These are phyloP conservation scores for Aleiodes testaceus DNA, from an alignment of 2,888 invertebrate species.

Conservation along the genomic window DNA sequence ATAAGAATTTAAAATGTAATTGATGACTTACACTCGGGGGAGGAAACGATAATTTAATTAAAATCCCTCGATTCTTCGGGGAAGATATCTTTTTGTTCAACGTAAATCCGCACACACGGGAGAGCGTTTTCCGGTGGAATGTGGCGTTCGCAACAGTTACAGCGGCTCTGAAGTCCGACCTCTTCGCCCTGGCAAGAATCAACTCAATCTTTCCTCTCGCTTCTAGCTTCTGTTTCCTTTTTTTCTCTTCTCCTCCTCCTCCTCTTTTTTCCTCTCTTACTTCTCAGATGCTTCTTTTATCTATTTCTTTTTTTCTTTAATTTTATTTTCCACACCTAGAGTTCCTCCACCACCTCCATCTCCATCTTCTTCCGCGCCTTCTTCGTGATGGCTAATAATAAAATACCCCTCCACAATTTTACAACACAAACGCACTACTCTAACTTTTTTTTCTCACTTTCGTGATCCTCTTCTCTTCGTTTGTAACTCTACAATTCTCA, in stretches of 20 bases:
- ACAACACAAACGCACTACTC: constrained; percentile 6
- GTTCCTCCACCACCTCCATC: constrained; percentile 26
- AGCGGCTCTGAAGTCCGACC: constrained; percentile 77
- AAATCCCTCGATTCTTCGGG: constrained; percentile 60
- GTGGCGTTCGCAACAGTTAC: constrained; percentile 82
- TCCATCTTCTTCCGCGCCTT: constrained; percentile 34
- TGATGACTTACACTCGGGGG: constrained; percentile 60
- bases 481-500: not conserved
- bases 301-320: constrained; percentile 16
- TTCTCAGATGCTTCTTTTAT: constrained; percentile 24
- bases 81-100: constrained; percentile 54
- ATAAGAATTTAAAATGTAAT: not conserved
- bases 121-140: constrained; percentile 76
- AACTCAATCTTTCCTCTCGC: constrained; percentile 53
- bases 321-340: constrained; percentile 11
- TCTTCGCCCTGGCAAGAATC: constrained; percentile 62
- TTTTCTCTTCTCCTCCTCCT: constrained; percentile 42
- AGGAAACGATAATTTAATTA: constrained; percentile 51
- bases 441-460: constrained; percentile 8
- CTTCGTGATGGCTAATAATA: constrained; percentile 41
- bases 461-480: not conserved
- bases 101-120: constrained; percentile 56
- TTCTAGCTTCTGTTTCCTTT: constrained; percentile 50
- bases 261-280: constrained; percentile 46
- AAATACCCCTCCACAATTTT: constrained; percentile 2